phyloP scores from a whole-genome alignment of 35 echinoderm and acorn worm species.

The Apostichopus parvimensis region DNA sequence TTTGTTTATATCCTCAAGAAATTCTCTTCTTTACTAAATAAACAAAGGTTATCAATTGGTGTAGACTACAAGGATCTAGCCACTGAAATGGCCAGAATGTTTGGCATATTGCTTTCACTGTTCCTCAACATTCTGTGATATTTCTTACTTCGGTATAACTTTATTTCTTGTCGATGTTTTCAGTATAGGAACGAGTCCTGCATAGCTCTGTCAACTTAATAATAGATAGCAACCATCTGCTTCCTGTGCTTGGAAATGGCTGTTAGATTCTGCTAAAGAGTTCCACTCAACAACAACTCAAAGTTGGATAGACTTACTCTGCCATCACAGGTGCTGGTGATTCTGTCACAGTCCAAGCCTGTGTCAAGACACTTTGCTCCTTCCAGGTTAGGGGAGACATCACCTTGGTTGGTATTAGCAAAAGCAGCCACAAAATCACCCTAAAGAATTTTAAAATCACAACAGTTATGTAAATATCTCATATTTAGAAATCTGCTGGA shows the following conservation, averaged over 20 bases:
- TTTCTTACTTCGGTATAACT: no score
- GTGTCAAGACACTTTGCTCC: conserved; percentile 81
- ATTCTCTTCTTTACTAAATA: no score
- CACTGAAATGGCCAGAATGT: no score
- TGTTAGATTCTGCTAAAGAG: background rate
- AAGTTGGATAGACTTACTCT: conserved; percentile 57
- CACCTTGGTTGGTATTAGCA: conserved; percentile 90
- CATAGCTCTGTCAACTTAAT: background rate
- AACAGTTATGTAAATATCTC: background rate
- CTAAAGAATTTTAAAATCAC: conserved; percentile 16
- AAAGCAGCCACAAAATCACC: conserved; percentile 93
- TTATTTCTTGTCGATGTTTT: no score
- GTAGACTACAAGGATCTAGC: no score
- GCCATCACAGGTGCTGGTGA: conserved; percentile 80
- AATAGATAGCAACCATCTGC: background rate
- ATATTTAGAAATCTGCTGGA: no score
- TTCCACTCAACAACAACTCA: background rate
- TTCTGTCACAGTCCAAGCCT: conserved; percentile 63
- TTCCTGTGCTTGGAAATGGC: background rate
- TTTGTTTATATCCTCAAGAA: no score
- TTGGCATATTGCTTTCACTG: no score
- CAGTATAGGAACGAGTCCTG: no score
- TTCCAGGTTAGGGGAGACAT: conserved; percentile 79
- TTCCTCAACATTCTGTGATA: no score
- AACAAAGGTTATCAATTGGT: no score